Conservation (phyloP, 2,888 invertebrate species). For the Ochropleura plecta region DNA sequence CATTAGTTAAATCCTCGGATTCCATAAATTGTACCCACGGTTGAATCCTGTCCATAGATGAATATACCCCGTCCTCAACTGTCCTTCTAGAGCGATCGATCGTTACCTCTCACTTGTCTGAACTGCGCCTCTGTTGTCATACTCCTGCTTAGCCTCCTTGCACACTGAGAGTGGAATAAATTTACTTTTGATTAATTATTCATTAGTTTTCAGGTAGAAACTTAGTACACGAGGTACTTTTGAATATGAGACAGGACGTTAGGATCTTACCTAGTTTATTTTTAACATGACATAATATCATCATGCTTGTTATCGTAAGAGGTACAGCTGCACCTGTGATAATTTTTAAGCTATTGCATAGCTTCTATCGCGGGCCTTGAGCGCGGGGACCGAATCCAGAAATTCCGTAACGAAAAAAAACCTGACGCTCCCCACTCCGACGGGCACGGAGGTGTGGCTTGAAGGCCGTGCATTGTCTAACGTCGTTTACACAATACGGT, state of each 20-base stretch:
- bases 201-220: conserved; percentile 28
- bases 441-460: too few relatives aligned
- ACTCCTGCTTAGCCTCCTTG: background rate
- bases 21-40: background rate
- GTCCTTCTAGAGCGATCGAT: conserved; percentile 32
- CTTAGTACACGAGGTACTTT: background rate
- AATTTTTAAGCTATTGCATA: too few relatives aligned
- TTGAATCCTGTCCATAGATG: background rate
- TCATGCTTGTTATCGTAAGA: background rate
- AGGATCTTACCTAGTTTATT: background rate
- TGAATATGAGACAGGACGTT: background rate
- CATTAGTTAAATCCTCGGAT: background rate
- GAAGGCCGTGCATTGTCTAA: too few relatives aligned
- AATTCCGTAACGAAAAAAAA: too few relatives aligned
- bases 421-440: too few relatives aligned
- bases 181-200: conserved; percentile 34
- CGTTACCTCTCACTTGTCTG: conserved; percentile 10
- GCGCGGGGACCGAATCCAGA: too few relatives aligned
- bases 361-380: too few relatives aligned
- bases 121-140: conserved; percentile 5
- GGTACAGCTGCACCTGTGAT: too few relatives aligned
- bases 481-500: too few relatives aligned
- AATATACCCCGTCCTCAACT: background rate
- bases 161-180: conserved; percentile 23
- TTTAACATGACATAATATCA: background rate